Evolutionary conservation across 2,888 invertebrate genomes (phyloP).

Genomic region (Onthophagus sagittarius): DNA sequence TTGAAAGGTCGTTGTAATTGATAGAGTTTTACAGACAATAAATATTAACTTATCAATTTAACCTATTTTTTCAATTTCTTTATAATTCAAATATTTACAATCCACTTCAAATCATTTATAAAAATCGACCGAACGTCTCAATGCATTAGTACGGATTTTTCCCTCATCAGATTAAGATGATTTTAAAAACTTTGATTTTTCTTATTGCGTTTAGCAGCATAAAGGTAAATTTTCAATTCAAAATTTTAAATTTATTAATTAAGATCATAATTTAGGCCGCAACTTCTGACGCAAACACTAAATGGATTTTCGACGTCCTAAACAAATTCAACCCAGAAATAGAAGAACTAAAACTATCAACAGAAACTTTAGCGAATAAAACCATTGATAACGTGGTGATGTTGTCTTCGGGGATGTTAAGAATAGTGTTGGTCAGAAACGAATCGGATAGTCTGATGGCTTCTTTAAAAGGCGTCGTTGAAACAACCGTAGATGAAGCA

Average conservation of each 20-base stretch:
- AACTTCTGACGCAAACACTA: not conserved
- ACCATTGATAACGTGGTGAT: not conserved
- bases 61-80: not conserved
- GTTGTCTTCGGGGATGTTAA: not conserved
- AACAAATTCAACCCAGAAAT: slow-evolving; percentile 9
- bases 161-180: not conserved
- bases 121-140: not conserved
- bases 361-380: not conserved
- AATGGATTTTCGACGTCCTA: not conserved
- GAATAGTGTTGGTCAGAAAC: not conserved
- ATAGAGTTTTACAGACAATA: not conserved
- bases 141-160: not conserved
- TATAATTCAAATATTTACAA: slow-evolving; percentile 6
- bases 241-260: not conserved
- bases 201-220: not conserved
- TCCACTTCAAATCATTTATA: not conserved
- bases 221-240: not conserved
- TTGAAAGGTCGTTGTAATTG: not conserved
- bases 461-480: not conserved
- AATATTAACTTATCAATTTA: not conserved
- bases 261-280: not conserved
- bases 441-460: not conserved
- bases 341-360: not conserved
- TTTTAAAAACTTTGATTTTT: not conserved
- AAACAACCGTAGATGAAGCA: not conserved